phyloP scores from a whole-genome alignment of 2,113 vertebrate genomes.

The Antigone vipio region DNA sequence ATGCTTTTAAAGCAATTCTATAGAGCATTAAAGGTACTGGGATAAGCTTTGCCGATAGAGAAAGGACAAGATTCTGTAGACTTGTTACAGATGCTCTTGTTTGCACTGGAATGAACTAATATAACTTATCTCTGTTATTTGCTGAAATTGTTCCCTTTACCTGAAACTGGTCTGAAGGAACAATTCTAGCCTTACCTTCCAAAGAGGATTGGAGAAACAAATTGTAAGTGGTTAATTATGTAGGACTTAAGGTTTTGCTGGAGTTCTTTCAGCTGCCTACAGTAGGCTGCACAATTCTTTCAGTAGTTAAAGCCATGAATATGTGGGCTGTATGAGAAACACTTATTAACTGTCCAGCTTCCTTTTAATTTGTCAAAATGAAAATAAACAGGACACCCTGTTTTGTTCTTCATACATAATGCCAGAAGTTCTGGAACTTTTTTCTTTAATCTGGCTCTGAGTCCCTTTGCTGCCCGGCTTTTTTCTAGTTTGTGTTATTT shows the following conservation, averaged over 20 bases:
- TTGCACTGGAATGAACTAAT: not conserved
- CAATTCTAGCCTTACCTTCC: not conserved
- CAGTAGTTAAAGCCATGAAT: not conserved
- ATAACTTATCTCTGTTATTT: not conserved
- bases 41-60: not conserved
- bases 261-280: not conserved
- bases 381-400: not conserved
- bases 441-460: not conserved
- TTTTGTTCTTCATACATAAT: not conserved
- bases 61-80: not conserved
- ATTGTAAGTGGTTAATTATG: not conserved
- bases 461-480: not conserved
- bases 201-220: not conserved
- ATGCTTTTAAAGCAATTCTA: not conserved
- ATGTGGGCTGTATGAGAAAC: fast-evolving
- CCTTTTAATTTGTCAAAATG: not conserved
- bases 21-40: not conserved
- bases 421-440: not conserved
- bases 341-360: not conserved
- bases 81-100: not conserved
- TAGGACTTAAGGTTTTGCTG: not conserved
- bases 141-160: not conserved
- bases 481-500: not conserved
- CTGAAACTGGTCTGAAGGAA: not conserved
- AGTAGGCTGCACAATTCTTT: too few species aligned